Conservation (phyloP, 2,888 invertebrate species). For the Hydropsyche betteni region DNA sequence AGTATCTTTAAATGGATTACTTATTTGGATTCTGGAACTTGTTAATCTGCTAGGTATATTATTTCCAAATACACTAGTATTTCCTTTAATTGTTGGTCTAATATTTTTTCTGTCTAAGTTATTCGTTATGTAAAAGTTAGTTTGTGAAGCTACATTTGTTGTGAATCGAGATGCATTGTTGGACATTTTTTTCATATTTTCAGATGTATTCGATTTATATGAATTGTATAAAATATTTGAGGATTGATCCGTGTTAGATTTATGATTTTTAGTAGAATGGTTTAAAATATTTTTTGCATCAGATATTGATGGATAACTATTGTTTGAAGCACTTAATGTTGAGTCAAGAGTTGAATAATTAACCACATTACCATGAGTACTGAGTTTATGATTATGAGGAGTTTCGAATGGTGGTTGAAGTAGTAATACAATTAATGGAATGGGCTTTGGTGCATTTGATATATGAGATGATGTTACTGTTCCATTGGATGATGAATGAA, state of each 20-base stretch:
- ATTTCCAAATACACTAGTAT: constrained; percentile 18
- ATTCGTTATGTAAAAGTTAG: constrained; percentile 44
- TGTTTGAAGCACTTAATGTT: constrained; percentile 58
- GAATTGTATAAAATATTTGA: background rate
- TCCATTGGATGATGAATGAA: constrained; percentile 19
- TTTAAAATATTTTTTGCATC: constrained; percentile 55
- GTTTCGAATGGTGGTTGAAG: constrained; percentile 34
- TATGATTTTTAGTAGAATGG: background rate
- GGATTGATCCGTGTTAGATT: background rate
- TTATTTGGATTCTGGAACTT: background rate
- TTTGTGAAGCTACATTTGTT: constrained; percentile 44
- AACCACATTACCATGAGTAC: background rate
- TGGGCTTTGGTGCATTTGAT: constrained; percentile 16
- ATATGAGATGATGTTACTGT: constrained; percentile 3
- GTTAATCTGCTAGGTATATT: background rate
- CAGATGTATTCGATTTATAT: constrained; percentile 3
- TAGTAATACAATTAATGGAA: constrained; percentile 33
- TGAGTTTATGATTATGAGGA: background rate
- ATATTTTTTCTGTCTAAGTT: constrained; percentile 34
- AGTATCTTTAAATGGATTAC: background rate
- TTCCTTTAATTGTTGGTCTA: constrained; percentile 5
- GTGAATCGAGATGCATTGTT: constrained; percentile 35
- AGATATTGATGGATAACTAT: constrained; percentile 61
- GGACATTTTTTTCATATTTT: constrained; percentile 16
- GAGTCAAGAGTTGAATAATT: constrained; percentile 56